These are phyloP conservation scores for Balaeniceps rex DNA, from an alignment of 2,113 vertebrate genomes.

Conservation along the genomic window DNA sequence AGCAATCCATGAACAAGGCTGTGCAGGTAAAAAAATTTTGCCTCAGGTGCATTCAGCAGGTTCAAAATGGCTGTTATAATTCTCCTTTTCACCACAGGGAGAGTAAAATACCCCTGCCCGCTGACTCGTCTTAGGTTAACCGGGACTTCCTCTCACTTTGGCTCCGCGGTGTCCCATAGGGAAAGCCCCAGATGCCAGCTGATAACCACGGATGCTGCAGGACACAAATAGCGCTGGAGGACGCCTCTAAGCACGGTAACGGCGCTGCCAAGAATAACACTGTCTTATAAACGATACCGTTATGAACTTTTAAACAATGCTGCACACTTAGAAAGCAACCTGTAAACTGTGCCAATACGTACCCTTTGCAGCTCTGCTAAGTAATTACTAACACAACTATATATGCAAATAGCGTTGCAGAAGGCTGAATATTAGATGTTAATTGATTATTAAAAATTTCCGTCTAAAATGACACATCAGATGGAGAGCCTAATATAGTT, in stretches of 20 bases:
- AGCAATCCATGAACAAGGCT: neutral
- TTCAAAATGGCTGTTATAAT: neutral
- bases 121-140: too few relatives aligned
- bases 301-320: neutral
- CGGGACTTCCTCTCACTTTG: too few relatives aligned
- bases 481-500: neutral
- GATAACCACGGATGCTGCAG: neutral
- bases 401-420: neutral
- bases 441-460: neutral
- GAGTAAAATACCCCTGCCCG: neutral
- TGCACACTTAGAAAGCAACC: neutral
- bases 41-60: neutral
- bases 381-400: neutral
- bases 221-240: neutral
- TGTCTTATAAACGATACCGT: neutral
- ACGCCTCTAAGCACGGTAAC: neutral
- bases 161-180: rapidly evolving
- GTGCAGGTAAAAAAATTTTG: neutral
- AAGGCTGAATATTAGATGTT: neutral
- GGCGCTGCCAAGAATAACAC: rapidly evolving
- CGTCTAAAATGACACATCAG: neutral
- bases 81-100: neutral
- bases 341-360: neutral
- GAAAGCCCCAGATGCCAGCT: neutral
- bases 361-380: neutral